Evolutionary conservation across 2,113 vertebrate genomes (phyloP).

Genomic region (Abramis brama): DNA sequence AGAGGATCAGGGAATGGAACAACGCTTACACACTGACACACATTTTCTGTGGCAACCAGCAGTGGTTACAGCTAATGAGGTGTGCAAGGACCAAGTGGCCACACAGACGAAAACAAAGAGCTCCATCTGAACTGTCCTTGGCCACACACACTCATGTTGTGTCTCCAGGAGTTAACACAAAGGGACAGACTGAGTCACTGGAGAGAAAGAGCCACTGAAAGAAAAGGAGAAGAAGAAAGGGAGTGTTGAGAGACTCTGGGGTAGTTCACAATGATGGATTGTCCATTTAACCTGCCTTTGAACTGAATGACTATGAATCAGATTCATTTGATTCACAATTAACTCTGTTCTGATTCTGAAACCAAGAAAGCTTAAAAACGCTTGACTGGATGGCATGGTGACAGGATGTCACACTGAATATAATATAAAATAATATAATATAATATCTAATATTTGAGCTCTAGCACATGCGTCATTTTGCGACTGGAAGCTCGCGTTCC

Average conservation of each 20-base stretch:
- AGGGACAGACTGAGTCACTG: slow-evolving; percentile 38
- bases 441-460: too few species aligned
- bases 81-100: slow-evolving; percentile 50
- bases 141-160: slow-evolving; percentile 36
- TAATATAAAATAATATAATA: not conserved
- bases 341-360: not conserved
- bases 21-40: slow-evolving; percentile 34
- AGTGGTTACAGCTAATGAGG: slow-evolving; percentile 48
- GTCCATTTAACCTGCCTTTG: slow-evolving; percentile 38
- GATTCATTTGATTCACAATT: slow-evolving; percentile 29
- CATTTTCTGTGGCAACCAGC: slow-evolving; percentile 34
- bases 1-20: slow-evolving; percentile 30
- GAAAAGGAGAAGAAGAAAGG: slow-evolving; percentile 16
- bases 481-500: too few species aligned
- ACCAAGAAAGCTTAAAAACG: not conserved
- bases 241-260: slow-evolving; percentile 32
- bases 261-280: slow-evolving; percentile 39
- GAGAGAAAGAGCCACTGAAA: slow-evolving; percentile 14
- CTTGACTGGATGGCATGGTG: not conserved
- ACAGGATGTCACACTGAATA: not conserved
- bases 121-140: slow-evolving; percentile 41
- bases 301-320: slow-evolving; percentile 22
- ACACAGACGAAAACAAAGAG: slow-evolving; percentile 45
- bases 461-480: too few species aligned
- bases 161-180: slow-evolving; percentile 37